Percentiles rank a stretch among this genome's conserved stretches.
phyloP scores from a whole-genome alignment of 2,888 invertebrate genomes.

The Diarsia rubi region DNA sequence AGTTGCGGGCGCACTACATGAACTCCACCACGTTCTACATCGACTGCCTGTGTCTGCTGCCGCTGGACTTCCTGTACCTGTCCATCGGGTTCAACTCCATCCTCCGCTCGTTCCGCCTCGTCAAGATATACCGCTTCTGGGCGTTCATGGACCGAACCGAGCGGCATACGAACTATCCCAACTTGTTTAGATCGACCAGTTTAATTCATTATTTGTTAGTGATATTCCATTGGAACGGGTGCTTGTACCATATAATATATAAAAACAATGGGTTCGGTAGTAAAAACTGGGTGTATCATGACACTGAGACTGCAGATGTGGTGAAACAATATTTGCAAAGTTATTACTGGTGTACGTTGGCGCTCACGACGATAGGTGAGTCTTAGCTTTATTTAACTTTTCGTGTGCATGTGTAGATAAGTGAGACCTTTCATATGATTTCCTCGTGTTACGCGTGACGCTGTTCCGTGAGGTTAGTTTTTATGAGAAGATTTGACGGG shows the following conservation, averaged over 20 bases:
- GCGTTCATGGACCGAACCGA: slow-evolving; percentile 99
- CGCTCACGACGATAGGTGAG: slow-evolving; percentile 98
- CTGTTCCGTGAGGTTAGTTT: slow-evolving; percentile 40
- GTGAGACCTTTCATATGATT: slow-evolving; percentile 10
- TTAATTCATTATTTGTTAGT: slow-evolving; percentile 98
- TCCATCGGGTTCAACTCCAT: slow-evolving; percentile 99
- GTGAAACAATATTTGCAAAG: slow-evolving; percentile 99
- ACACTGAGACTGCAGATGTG: slow-evolving; percentile 96
- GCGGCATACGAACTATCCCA: slow-evolving; percentile 99
- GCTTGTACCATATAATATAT: slow-evolving; percentile 99
- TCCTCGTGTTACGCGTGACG: neutral
- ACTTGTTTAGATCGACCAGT: slow-evolving; percentile 97
- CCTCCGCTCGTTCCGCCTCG: slow-evolving; percentile 98
- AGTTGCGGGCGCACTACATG: slow-evolving; percentile 99
- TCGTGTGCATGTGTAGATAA: slow-evolving; percentile 23
- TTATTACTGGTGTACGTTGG: slow-evolving; percentile 99
- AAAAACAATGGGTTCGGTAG: slow-evolving; percentile 98
- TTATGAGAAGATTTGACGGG: slow-evolving; percentile 33
- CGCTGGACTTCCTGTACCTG: slow-evolving; percentile 99
- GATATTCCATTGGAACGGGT: slow-evolving; percentile 99
- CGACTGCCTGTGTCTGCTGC: slow-evolving; percentile 99
- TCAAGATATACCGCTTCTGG: slow-evolving; percentile 99
- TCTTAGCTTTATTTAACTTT: slow-evolving; percentile 59
- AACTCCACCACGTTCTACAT: slow-evolving; percentile 99
- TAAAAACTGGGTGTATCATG: slow-evolving; percentile 97